These are phyloP conservation scores for Petrocephalus zakoni DNA, from an alignment of 2,113 vertebrate genomes.

Conservation along the genomic window DNA sequence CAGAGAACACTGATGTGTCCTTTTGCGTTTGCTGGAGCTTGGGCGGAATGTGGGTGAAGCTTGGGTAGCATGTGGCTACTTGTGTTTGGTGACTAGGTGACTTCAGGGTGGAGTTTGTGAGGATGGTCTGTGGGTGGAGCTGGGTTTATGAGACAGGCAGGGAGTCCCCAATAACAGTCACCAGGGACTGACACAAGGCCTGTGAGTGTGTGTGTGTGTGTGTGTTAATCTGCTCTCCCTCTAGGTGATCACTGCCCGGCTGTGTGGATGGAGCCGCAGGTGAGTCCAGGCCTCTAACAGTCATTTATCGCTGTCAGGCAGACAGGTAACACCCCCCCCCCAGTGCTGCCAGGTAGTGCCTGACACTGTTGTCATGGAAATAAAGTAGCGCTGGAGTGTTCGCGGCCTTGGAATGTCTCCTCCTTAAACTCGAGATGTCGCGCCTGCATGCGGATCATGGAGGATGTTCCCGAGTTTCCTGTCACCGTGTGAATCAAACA, in stretches of 20 bases:
- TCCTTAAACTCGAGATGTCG: not conserved
- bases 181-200: not conserved
- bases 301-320: not conserved
- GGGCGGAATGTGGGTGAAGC: not conserved
- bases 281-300: not conserved
- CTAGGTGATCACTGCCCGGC: not conserved
- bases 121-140: not conserved
- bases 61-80: not conserved
- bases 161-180: too few relatives aligned
- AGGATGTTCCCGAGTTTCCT: not conserved
- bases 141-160: not conserved
- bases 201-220: conserved; percentile 7
- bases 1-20: not conserved
- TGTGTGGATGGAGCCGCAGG: not conserved
- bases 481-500: not conserved
- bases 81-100: not conserved
- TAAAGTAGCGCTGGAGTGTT: not conserved
- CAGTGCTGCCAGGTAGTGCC: not conserved
- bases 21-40: not conserved
- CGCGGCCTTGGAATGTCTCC: not conserved
- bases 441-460: not conserved
- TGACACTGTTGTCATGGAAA: conserved; percentile 1
- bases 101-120: not conserved
- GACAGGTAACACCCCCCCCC: not conserved
- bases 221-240: not conserved